Conservation (phyloP, 2,797 vertebrate genomes). For the Hippoglossus hippoglossus region DNA sequence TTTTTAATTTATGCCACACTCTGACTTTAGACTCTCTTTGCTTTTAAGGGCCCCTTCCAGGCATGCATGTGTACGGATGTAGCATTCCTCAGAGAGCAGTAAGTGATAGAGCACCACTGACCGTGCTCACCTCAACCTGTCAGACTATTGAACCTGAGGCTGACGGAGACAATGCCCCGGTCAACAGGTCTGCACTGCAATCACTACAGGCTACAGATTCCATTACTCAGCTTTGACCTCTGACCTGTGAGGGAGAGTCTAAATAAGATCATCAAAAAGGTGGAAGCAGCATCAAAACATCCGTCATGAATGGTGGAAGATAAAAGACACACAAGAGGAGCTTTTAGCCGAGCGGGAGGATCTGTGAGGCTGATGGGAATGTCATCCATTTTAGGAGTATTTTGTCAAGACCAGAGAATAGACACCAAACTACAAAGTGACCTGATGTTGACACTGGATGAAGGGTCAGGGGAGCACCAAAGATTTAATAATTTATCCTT, state of each 20-base stretch:
- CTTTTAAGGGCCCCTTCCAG: slow-evolving; percentile 63
- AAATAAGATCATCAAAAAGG: slow-evolving; percentile 59
- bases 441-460: not conserved
- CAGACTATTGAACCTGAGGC: slow-evolving; percentile 68
- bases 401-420: not conserved
- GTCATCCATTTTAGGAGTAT: not conserved
- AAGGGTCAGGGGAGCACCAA: not conserved
- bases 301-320: slow-evolving; percentile 16
- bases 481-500: not conserved
- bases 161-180: slow-evolving; percentile 70
- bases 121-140: slow-evolving; percentile 69
- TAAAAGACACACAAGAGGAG: not conserved
- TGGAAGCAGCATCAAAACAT: slow-evolving; percentile 41
- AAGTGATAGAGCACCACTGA: slow-evolving; percentile 65
- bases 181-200: slow-evolving; percentile 67
- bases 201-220: slow-evolving; percentile 71
- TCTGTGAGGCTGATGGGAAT: not conserved
- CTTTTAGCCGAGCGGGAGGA: not conserved
- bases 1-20: slow-evolving; percentile 55
- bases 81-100: slow-evolving; percentile 67
- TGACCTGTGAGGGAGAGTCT: slow-evolving; percentile 55
- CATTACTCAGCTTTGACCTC: slow-evolving; percentile 69
- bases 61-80: slow-evolving; percentile 55
- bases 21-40: slow-evolving; percentile 37
- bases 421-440: not conserved